These are phyloP conservation scores for Knipowitschia caucasica DNA, from an alignment of 2,797 vertebrate species.

Conservation along the genomic window DNA sequence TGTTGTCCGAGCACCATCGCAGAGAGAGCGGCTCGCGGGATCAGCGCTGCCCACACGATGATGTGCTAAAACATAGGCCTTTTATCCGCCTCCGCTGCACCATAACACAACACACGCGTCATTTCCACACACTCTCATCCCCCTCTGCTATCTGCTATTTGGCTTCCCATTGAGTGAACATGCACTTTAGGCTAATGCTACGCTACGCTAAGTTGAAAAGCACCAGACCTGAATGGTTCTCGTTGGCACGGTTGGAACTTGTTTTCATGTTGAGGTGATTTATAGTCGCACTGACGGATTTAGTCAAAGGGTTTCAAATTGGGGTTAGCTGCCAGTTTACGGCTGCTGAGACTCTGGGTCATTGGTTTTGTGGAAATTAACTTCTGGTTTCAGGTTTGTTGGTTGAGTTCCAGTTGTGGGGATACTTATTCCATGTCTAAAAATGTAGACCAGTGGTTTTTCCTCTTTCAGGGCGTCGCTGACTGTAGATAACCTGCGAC, in stretches of 20 bases:
- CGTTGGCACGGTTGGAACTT: neutral
- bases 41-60: conserved; percentile 69
- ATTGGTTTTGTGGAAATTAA: conserved; percentile 1
- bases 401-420: neutral
- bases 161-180: conserved; percentile 37
- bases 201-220: neutral
- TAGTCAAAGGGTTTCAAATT: neutral
- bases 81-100: conserved; percentile 62
- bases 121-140: conserved; percentile 60
- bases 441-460: neutral
- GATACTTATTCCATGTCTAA: neutral
- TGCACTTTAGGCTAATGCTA: conserved; percentile 29
- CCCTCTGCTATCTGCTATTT: conserved; percentile 44
- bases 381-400: neutral
- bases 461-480: neutral
- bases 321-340: conserved; percentile 1
- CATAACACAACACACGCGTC: conserved; percentile 67
- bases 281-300: neutral
- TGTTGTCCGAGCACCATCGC: conserved; percentile 60
- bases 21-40: conserved; percentile 56
- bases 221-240: conserved; percentile 10
- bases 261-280: conserved; percentile 1
- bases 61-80: conserved; percentile 66
- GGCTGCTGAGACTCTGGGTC: neutral
- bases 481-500: neutral